Evolutionary conservation across 2,797 vertebrate species (phyloP).

Genomic region (Spinus pinus): DNA sequence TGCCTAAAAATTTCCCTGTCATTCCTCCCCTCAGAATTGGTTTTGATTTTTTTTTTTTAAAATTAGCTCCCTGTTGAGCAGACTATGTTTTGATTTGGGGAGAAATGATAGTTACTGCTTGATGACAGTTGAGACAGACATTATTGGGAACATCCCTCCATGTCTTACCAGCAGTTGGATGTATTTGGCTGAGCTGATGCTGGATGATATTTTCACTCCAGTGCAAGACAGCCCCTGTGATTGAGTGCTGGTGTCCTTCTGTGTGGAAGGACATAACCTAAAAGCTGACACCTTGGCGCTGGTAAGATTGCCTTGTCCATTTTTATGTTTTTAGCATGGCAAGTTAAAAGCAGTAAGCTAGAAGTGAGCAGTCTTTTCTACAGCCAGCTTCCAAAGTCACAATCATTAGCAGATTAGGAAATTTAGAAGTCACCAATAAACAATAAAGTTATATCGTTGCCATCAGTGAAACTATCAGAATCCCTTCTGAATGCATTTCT

Average conservation of each 20-base stretch:
- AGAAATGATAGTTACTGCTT: conserved; percentile 4
- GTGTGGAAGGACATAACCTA: background rate
- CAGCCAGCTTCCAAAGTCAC: background rate
- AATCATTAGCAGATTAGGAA: background rate
- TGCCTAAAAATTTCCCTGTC: conserved; percentile 28
- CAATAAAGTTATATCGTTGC: background rate
- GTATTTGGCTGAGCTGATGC: conserved; percentile 4
- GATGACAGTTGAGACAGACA: conserved; percentile 9
- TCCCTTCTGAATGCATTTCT: background rate
- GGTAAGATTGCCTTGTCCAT: background rate
- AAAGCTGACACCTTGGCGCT: background rate
- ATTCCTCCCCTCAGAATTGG: background rate
- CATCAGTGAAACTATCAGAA: background rate
- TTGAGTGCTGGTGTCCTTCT: background rate
- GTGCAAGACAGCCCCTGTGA: background rate
- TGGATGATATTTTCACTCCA: conserved; percentile 22
- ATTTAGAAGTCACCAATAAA: background rate
- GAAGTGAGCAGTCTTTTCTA: background rate
- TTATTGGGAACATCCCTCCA: background rate
- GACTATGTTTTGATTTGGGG: conserved; percentile 41
- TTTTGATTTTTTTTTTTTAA: background rate
- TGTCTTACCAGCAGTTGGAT: background rate
- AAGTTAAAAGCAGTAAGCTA: background rate
- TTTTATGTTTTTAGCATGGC: background rate
- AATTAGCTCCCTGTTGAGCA: conserved; percentile 28